These are phyloP conservation scores for Gymnorhina tibicen DNA, from an alignment of 2,113 vertebrate species.

Conservation along the genomic window DNA sequence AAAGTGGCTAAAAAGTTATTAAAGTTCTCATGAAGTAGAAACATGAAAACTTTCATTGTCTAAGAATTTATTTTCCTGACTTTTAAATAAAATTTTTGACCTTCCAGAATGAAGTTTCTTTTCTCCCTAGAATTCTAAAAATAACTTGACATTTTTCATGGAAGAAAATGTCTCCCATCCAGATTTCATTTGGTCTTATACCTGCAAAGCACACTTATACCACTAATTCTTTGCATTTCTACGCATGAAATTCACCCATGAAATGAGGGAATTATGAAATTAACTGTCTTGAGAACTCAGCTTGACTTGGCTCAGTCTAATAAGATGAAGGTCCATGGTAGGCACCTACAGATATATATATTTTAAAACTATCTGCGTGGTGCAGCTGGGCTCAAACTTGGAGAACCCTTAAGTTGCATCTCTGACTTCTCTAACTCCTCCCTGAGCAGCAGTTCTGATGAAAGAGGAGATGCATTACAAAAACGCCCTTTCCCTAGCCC, in stretches of 20 bases:
- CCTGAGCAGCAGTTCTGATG: not conserved
- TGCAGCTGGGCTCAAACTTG: slow-evolving; percentile 7
- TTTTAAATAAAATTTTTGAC: slow-evolving; percentile 45
- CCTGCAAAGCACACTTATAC: not conserved
- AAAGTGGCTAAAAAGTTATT: not conserved
- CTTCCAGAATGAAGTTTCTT: not conserved
- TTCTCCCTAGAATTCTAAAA: not conserved
- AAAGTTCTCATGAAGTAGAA: not conserved
- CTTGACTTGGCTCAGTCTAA: not conserved
- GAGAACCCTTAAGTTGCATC: not conserved
- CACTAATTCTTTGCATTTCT: slow-evolving; percentile 17
- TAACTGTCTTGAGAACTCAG: slow-evolving; percentile 29
- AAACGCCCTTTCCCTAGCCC: not conserved
- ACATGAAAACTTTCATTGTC: not conserved
- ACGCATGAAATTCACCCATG: slow-evolving; percentile 40
- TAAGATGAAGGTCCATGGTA: not conserved
- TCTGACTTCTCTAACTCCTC: not conserved
- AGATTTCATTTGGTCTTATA: not conserved
- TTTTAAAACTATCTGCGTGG: not conserved
- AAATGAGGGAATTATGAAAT: slow-evolving; percentile 55
- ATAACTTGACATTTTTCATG: slow-evolving; percentile 40
- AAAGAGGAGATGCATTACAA: not conserved
- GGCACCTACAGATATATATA: not conserved
- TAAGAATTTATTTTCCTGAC: slow-evolving; percentile 23
- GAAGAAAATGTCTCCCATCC: slow-evolving; percentile 7